These are phyloP conservation scores for Acleris laterana DNA, from an alignment of 2,888 invertebrate genomes.

Conservation along the genomic window DNA sequence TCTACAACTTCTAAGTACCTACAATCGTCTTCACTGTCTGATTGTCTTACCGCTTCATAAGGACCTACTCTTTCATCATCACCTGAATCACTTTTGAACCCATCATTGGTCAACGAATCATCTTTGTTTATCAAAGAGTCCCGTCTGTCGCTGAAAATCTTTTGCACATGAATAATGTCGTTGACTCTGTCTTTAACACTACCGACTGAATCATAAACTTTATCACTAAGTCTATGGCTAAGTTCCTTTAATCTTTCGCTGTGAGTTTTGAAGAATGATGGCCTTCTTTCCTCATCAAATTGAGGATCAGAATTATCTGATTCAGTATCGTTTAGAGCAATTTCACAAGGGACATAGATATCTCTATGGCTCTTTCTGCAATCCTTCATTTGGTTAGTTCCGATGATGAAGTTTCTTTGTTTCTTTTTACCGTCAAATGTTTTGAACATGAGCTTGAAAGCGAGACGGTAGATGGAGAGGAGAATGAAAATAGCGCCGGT, in stretches of 20 bases:
- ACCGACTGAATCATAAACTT: slow-evolving; percentile 67
- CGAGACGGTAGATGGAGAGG: slow-evolving; percentile 73
- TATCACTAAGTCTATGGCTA: slow-evolving; percentile 61
- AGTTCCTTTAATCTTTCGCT: slow-evolving; percentile 64
- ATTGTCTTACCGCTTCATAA: slow-evolving; percentile 59
- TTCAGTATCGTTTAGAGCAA: slow-evolving; percentile 63
- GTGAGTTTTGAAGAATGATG: slow-evolving; percentile 52
- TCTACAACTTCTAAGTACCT: slow-evolving; percentile 76
- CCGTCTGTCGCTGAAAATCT: slow-evolving; percentile 58
- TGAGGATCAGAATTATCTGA: slow-evolving; percentile 55
- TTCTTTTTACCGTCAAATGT: slow-evolving; percentile 53
- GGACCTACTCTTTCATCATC: slow-evolving; percentile 53
- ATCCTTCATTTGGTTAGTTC: slow-evolving; percentile 55
- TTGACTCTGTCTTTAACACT: slow-evolving; percentile 61
- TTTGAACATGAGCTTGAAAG: slow-evolving; percentile 77
- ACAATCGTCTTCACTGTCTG: slow-evolving; percentile 68
- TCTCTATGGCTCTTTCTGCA: slow-evolving; percentile 49
- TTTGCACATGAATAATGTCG: slow-evolving; percentile 55
- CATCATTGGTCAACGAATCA: slow-evolving; percentile 51
- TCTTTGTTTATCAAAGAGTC: slow-evolving; percentile 54
- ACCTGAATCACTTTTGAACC: slow-evolving; percentile 58
- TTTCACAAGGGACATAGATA: slow-evolving; percentile 72
- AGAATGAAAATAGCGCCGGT: slow-evolving; percentile 80
- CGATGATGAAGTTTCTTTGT: slow-evolving; percentile 52
- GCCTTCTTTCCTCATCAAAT: slow-evolving; percentile 47